These are phyloP conservation scores for Orius laevigatus DNA, from an alignment of 1,140 invertebrate species.

Conservation along the genomic window DNA sequence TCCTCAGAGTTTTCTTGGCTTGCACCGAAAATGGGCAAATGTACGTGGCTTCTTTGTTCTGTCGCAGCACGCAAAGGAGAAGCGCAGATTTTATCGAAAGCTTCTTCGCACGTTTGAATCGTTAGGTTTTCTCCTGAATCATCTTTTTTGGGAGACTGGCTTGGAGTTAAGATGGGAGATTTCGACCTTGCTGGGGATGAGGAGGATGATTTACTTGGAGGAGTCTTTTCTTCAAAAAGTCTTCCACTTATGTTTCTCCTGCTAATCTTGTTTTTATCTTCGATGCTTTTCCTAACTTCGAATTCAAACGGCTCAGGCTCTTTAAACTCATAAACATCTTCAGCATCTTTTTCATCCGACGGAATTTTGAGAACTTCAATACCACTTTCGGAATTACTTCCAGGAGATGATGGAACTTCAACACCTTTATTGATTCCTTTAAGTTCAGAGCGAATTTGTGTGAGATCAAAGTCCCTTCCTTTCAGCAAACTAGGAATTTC, in stretches of 20 bases:
- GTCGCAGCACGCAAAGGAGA: constrained; percentile 9
- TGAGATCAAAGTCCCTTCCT: constrained; percentile 61
- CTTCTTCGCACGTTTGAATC: constrained; percentile 15
- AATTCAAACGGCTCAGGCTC: constrained; percentile 30
- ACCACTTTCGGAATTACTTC: constrained; percentile 26
- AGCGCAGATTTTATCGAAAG: constrained; percentile 14
- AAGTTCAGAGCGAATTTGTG: constrained; percentile 64
- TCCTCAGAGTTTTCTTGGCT: constrained; percentile 7
- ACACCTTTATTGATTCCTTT: constrained; percentile 56
- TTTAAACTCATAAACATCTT: constrained; percentile 76
- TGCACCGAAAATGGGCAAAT: constrained; percentile 3
- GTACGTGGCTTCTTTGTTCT: not conserved
- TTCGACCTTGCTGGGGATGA: not conserved
- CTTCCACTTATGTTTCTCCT: not conserved
- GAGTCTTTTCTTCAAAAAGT: constrained; percentile 5
- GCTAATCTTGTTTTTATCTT: constrained; percentile 10
- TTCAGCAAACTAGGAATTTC: constrained; percentile 24
- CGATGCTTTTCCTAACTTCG: constrained; percentile 13
- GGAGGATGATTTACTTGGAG: not conserved
- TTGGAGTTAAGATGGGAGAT: not conserved
- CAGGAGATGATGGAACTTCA: too few relatives aligned
- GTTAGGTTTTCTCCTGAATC: not conserved
- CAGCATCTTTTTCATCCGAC: constrained; percentile 23
- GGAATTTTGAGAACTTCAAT: too few relatives aligned
- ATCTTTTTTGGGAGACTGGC: not conserved